Base-by-base conservation (phyloP, 2,888 invertebrate species). In the Molorchus minor region DNA sequence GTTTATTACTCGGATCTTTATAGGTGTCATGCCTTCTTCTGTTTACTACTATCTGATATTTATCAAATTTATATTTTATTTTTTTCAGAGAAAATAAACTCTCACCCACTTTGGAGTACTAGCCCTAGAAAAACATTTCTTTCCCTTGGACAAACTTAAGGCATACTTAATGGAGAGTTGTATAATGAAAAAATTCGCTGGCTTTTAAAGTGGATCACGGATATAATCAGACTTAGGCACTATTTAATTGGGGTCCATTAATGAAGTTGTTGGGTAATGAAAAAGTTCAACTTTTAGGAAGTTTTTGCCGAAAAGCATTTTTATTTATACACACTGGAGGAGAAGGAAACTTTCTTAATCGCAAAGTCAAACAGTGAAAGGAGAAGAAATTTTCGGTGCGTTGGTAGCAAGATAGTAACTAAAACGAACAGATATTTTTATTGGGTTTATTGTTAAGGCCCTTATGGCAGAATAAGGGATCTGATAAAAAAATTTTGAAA, bases 221-320 rank as follows among this genome's bases (percentile, higher is more conserved):
- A 8, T 17, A 38, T 13, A 35, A 12, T 35, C 4, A 15, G 10
- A 38, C 1, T 38, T 38, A 38, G 7, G 15, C 36, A 36, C 16
- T 5, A 38, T 38, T 38, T 15, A 38, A 38, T 38, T 15, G 15
- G 16, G 15, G 38, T 17, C 38, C 38, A 38, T 38, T 38, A 38
- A 38, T 16, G 38, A 17, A 38, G 3, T 15, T 10, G 15, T 38
- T 15, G 17, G 13, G 16, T 38, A 13, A 38, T 16, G 38, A 38
- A 38, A 38, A 25, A 5, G 25, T 25, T 25, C 25, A 8, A 25
- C 4, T 25, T 25, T 25, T 8, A 25, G 3, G 3, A 25, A 25
- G 25, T 25, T 25, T 5, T 8, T 25, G 25, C 25, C 25, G 8
- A 25, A 8, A 8, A 25, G 25, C 25, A 25, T 25, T 25, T 25